phyloP scores from a whole-genome alignment of 2,888 invertebrate species.

The Pinctada fucata region DNA sequence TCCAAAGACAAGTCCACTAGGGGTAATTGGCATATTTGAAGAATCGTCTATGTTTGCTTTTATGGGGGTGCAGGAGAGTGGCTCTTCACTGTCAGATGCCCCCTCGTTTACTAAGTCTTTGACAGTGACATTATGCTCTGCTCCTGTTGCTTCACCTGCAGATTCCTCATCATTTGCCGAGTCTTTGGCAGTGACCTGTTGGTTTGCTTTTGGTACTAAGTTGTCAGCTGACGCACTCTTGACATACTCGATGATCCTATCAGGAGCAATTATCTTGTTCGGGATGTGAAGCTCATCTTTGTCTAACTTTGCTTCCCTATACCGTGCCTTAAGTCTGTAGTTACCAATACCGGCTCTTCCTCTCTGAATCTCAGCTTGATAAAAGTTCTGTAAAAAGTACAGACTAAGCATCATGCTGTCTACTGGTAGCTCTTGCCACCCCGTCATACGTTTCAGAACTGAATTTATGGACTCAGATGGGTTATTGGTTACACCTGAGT shows the following conservation, averaged over 20 bases:
- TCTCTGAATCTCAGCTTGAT: slow-evolving; percentile 17
- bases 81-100: too few species aligned
- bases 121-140: neutral
- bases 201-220: neutral
- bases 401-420: slow-evolving; percentile 12
- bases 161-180: neutral
- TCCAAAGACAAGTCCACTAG: neutral
- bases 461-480: slow-evolving; percentile 15
- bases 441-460: slow-evolving; percentile 12
- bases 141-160: neutral
- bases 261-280: neutral
- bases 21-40: too few species aligned
- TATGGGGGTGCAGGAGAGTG: too few species aligned
- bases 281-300: neutral
- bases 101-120: too few species aligned
- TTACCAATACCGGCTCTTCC: neutral
- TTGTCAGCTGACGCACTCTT: neutral
- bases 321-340: neutral
- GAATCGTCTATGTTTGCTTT: neutral
- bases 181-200: neutral
- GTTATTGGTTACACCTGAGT: slow-evolving; percentile 22
- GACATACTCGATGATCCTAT: neutral
- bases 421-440: slow-evolving; percentile 21
- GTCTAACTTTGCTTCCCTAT: neutral
- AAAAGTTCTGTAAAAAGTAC: slow-evolving; percentile 25